Conservation (phyloP, 92 coral and sea anemone genomes). For the Porites evermanni region DNA sequence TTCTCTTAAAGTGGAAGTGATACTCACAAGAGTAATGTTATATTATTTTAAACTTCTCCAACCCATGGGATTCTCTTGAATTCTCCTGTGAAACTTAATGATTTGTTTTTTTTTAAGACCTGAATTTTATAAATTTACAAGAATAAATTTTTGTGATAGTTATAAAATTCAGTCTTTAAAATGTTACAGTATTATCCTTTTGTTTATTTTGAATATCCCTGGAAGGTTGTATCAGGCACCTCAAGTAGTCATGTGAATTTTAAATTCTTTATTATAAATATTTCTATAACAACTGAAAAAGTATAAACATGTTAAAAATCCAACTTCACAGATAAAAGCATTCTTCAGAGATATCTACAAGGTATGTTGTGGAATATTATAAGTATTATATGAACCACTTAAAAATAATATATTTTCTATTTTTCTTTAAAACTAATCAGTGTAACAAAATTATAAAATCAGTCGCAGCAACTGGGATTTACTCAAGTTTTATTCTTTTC, state of each 20-base stretch:
- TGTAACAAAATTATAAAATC: neutral
- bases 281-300: neutral
- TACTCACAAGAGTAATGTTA: too few relatives aligned
- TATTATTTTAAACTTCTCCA: too few relatives aligned
- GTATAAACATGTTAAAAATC: slow-evolving; percentile 17
- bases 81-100: too few relatives aligned
- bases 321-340: slow-evolving; percentile 60
- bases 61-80: too few relatives aligned
- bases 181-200: neutral
- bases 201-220: too few relatives aligned
- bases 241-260: neutral
- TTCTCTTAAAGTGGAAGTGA: too few relatives aligned
- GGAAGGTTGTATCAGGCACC: neutral
- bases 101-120: too few relatives aligned
- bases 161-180: neutral
- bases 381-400: too few relatives aligned
- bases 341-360: slow-evolving; percentile 59
- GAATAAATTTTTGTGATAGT: too few relatives aligned
- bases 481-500: too few relatives aligned
- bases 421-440: neutral
- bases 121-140: too few relatives aligned
- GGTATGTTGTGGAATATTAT: slow-evolving; percentile 21
- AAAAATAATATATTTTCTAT: neutral
- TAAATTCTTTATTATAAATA: neutral
- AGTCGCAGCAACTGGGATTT: neutral